These are phyloP conservation scores for Ptyas mucosa DNA, from an alignment of 2,113 vertebrate species.

Conservation along the genomic window DNA sequence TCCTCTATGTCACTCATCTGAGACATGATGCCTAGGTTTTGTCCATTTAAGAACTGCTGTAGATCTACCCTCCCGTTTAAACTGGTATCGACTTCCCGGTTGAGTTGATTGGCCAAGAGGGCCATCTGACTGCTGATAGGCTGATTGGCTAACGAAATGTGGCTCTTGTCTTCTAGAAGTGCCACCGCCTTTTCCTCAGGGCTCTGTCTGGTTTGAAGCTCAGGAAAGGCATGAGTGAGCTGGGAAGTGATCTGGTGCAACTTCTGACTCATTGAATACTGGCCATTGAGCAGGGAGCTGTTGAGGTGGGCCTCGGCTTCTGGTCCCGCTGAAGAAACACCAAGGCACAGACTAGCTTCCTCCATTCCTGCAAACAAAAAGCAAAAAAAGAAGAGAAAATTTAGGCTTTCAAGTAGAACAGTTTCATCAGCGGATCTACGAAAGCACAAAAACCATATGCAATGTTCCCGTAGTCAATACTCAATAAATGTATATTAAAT, in stretches of 20 bases:
- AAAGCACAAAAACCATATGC: conserved; percentile 53
- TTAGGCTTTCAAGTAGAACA: conserved; percentile 53
- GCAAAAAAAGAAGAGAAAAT: conserved; percentile 38
- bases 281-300: conserved; percentile 92
- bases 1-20: conserved; percentile 99
- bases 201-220: conserved; percentile 88
- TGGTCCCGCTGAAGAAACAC: conserved; percentile 88
- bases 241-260: conserved; percentile 95
- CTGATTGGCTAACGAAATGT: conserved; percentile 85
- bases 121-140: conserved; percentile 97
- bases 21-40: conserved; percentile 98
- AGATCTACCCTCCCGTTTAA: conserved; percentile 93
- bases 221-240: conserved; percentile 94
- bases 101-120: conserved; percentile 90
- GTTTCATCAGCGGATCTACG: neutral
- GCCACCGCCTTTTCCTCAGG: conserved; percentile 85
- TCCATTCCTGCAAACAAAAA: conserved; percentile 84
- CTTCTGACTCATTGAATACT: conserved; percentile 98
- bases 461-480: conserved; percentile 57
- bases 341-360: conserved; percentile 99
- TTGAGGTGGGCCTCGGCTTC: conserved; percentile 91
- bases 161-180: conserved; percentile 89
- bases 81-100: conserved; percentile 88
- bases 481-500: conserved; percentile 71
- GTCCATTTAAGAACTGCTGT: conserved; percentile 97